These are phyloP conservation scores for Mesembrinibis cayennensis DNA, from an alignment of 2,113 vertebrate genomes.

Conservation along the genomic window DNA sequence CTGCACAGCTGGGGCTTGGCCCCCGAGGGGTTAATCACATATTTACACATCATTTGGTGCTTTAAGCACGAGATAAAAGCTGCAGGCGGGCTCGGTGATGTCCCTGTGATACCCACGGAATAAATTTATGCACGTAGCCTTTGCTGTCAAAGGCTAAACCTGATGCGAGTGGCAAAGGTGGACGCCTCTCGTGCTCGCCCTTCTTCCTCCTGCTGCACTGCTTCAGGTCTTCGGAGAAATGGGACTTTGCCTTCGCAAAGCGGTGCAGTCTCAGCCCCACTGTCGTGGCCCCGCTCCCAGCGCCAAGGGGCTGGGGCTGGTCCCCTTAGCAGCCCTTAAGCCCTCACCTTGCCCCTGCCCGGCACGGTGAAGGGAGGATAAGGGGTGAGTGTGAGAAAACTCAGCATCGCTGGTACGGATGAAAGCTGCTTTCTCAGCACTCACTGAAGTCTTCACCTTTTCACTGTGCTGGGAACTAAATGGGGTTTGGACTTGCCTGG, in stretches of 20 bases:
- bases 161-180: not conserved
- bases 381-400: not conserved
- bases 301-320: rapidly evolving
- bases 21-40: not conserved
- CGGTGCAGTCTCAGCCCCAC: rapidly evolving
- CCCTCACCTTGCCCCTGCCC: not conserved
- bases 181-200: rapidly evolving
- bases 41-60: not conserved
- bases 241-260: rapidly evolving
- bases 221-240: not conserved
- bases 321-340: too few species aligned
- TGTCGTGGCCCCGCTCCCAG: rapidly evolving
- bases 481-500: not conserved
- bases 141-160: not conserved
- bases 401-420: rapidly evolving
- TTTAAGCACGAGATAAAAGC: not conserved
- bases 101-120: rapidly evolving
- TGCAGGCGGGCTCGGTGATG: not conserved
- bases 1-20: rapidly evolving
- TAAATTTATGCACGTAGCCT: rapidly evolving
- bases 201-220: too few species aligned
- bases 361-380: rapidly evolving
- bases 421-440: not conserved
- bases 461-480: not conserved
- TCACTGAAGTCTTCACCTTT: not conserved